A percentile compares a stretch with the other conserved stretches of the same genome.
Conservation (phyloP, 2,888 invertebrate species). For the Venustoraphidia nigricollis region DNA sequence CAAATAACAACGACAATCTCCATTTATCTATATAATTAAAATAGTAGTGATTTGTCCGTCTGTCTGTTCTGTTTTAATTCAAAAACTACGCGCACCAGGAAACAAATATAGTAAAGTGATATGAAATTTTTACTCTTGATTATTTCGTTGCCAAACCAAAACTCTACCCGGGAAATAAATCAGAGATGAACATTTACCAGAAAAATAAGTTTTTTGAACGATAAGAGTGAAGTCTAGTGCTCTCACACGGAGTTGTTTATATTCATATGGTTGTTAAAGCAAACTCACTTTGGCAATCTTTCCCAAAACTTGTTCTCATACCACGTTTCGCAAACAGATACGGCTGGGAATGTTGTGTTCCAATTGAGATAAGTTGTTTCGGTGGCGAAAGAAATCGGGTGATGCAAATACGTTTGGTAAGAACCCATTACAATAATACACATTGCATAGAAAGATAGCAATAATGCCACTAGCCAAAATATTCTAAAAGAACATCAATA, state of each 20-base stretch:
- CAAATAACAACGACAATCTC: background rate
- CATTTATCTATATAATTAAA: background rate
- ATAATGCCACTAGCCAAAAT: constrained; percentile 35
- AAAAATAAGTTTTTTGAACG: too few relatives aligned
- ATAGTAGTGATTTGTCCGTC: background rate
- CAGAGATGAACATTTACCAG: too few relatives aligned
- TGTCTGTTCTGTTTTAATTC: too few relatives aligned
- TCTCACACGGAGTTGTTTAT: too few relatives aligned
- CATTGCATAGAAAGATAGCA: constrained; percentile 28
- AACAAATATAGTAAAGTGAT: too few relatives aligned
- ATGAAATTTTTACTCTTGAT: too few relatives aligned
- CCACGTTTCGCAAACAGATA: constrained; percentile 38
- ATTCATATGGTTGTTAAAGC: too few relatives aligned
- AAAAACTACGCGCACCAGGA: too few relatives aligned
- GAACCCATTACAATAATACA: constrained; percentile 32
- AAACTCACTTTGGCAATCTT: constrained; percentile 22
- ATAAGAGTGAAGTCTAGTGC: too few relatives aligned
- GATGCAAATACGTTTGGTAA: constrained; percentile 34
- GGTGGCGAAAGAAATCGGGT: constrained; percentile 31
- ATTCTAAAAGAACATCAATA: constrained; percentile 25
- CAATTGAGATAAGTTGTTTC: constrained; percentile 43
- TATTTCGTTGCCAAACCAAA: too few relatives aligned
- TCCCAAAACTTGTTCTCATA: constrained; percentile 23
- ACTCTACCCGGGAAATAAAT: too few relatives aligned
- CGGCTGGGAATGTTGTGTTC: constrained; percentile 44